Evolutionary conservation across 2,113 vertebrate genomes (phyloP).

Genomic region (Myiopsitta monachus): DNA sequence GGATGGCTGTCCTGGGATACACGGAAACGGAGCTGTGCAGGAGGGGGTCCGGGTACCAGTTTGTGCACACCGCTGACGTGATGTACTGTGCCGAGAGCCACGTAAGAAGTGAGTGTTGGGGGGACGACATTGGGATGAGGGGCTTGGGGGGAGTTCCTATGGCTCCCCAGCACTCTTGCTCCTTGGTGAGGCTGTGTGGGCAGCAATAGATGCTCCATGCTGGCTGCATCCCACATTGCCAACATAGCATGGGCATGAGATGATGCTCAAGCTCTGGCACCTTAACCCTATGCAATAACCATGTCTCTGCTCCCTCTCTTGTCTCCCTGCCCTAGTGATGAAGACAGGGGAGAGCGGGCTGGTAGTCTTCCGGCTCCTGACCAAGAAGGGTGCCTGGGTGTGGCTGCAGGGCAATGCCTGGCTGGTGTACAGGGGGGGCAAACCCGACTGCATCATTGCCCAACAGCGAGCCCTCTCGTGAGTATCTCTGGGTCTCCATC

Average conservation of each 20-base stretch:
- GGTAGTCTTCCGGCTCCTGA: constrained; percentile 79
- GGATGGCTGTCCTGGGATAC: constrained; percentile 73
- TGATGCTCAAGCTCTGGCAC: accelerated
- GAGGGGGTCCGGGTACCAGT: constrained; percentile 80
- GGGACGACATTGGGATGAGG: accelerated
- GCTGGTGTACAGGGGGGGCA: constrained; percentile 78
- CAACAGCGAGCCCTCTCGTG: constrained; percentile 77
- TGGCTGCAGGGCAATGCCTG: constrained; percentile 83
- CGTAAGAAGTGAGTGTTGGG: constrained; percentile 70
- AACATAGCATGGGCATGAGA: accelerated
- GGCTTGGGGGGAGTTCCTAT: accelerated
- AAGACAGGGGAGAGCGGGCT: constrained; percentile 80
- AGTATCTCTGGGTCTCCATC: constrained; percentile 23
- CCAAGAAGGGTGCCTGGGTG: constrained; percentile 76
- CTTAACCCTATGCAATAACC: accelerated
- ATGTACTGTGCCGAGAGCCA: constrained; percentile 82
- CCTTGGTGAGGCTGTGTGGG: not conserved
- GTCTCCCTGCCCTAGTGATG: constrained; percentile 73
- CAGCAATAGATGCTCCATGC: not conserved
- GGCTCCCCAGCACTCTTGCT: not conserved
- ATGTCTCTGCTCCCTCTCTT: not conserved
- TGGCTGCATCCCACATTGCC: not conserved
- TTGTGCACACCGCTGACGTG: constrained; percentile 79
- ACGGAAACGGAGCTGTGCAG: constrained; percentile 75
- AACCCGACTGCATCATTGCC: constrained; percentile 79